These are phyloP conservation scores for Agelas oroides DNA, from an alignment of 37 sponge, comb jelly and placozoan genomes.

Conservation along the genomic window DNA sequence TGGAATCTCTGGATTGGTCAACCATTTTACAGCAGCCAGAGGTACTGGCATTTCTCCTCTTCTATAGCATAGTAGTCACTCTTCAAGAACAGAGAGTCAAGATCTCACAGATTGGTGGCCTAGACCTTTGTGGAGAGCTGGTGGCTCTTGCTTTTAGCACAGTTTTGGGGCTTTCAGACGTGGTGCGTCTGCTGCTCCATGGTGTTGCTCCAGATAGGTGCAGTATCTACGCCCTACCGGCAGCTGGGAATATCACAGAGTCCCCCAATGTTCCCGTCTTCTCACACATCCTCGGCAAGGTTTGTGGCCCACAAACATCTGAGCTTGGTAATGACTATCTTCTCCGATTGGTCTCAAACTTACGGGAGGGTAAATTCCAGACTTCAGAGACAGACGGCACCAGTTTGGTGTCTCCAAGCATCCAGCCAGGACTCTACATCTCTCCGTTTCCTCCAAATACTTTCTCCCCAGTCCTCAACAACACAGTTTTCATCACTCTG, in stretches of 20 bases:
- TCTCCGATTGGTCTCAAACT: too few species aligned
- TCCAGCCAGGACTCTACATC: too few species aligned
- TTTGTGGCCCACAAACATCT: neutral
- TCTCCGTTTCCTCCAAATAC: too few species aligned
- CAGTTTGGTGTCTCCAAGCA: too few species aligned
- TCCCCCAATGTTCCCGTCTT: neutral
- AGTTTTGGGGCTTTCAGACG: conserved; percentile 25
- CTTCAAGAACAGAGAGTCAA: neutral
- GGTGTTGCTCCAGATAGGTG: too few species aligned
- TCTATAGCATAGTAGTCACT: conserved; percentile 8
- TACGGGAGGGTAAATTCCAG: too few species aligned
- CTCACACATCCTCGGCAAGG: neutral
- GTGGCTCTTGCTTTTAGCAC: conserved; percentile 22
- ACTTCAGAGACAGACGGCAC: too few species aligned
- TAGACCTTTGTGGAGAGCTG: conserved; percentile 19
- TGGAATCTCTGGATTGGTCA: too few species aligned
- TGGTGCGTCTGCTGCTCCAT: conserved; percentile 11
- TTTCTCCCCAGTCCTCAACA: too few species aligned
- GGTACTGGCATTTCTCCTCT: conserved; percentile 16
- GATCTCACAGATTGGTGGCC: conserved; percentile 18
- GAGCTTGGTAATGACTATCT: neutral
- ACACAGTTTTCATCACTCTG: too few species aligned
- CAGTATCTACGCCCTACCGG: too few species aligned
- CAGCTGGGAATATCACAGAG: neutral
- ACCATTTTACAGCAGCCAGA: neutral